Evolutionary conservation across 2,113 vertebrate genomes (phyloP), one percentile per base, ranked within the genome.

Genomic region (Austrofundulus limnaeus): DNA sequence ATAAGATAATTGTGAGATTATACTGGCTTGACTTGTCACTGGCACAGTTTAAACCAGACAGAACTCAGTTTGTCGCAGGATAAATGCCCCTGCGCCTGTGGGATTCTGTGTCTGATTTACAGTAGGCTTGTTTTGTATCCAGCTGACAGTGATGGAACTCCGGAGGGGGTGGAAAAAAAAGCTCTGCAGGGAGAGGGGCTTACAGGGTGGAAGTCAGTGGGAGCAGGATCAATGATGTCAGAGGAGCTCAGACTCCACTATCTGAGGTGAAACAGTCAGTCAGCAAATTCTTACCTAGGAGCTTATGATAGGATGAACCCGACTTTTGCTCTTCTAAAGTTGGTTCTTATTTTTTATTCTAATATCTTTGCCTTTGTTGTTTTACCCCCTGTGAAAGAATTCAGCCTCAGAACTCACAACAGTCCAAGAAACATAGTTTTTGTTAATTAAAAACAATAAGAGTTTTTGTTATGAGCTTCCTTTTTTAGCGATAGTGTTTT

Each of bases 91-190:
- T 4, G 54, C 39, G 58, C 28, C 39, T 66, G 23, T 52, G 51
- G 66, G 63, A 65, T 74, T 68, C 60, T 59, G 56, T 52, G 48
- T 69, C 63, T 81, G 67, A 72, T 74, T 77, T 61, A 50, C 37
- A n/a, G 48, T 51, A 43, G 66, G 56, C 47, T 66, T 66, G 70
- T 77, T 85, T 74, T 60, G 56, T 66, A 63, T 80, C 63, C 46
- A 39, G 56, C 20, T 61, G 60, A 69, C 59, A 39, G 61, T 54
- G 79, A 77, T 65, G 42, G 48, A 71, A 48, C 63, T 66, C 56
- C 24, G 31, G 24, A 70, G 52, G 43, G 63, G 37, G 55, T 34
- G 12, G n/a, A 52, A 63, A 63, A 54, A 34, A n/a, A 67, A 54
- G 11, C 57, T 50, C 70, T 69, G 15, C 8, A 4, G 63, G 56